Percentiles rank a stretch among this genome's conserved stretches.
These are phyloP conservation scores for Polymixis flavicincta DNA, from an alignment of 2,888 invertebrate genomes.

Conservation along the genomic window DNA sequence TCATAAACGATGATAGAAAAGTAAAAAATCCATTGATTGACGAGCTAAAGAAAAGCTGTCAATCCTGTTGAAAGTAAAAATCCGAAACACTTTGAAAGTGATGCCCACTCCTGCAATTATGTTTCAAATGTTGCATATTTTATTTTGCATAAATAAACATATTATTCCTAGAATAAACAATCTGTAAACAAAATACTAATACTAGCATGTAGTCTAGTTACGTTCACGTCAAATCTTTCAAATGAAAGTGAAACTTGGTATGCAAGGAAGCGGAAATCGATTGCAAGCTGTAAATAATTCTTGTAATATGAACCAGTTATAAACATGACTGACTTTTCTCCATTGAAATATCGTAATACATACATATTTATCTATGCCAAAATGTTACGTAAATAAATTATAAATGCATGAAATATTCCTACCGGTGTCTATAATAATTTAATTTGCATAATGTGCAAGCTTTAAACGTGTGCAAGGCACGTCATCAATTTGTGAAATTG, in stretches of 20 bases:
- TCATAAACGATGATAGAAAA: no score
- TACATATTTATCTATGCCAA: conserved; percentile 34
- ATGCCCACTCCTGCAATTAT: no score
- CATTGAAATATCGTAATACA: conserved; percentile 34
- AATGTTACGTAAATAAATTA: conserved; percentile 33
- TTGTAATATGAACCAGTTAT: conserved; percentile 42
- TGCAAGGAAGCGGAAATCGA: conserved; percentile 50
- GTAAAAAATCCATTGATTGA: no score
- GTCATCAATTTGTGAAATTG: conserved; percentile 21
- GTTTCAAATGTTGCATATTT: not conserved
- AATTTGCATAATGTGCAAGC: conserved; percentile 38
- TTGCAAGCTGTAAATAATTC: conserved; percentile 41
- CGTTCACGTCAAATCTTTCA: conserved; percentile 30
- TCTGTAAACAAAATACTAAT: not conserved
- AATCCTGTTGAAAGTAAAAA: no score
- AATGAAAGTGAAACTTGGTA: conserved; percentile 52
- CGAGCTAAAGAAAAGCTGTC: no score
- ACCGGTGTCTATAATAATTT: not conserved
- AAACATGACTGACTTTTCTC: conserved; percentile 30
- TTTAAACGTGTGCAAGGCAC: conserved; percentile 18
- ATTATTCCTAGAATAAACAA: not conserved
- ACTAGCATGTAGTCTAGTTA: not conserved
- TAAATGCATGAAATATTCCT: conserved; percentile 22
- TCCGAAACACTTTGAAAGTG: no score
- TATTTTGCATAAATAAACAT: not conserved